phyloP scores from a whole-genome alignment of 35 echinoderm and acorn worm genomes.

The Amphiura filiformis region DNA sequence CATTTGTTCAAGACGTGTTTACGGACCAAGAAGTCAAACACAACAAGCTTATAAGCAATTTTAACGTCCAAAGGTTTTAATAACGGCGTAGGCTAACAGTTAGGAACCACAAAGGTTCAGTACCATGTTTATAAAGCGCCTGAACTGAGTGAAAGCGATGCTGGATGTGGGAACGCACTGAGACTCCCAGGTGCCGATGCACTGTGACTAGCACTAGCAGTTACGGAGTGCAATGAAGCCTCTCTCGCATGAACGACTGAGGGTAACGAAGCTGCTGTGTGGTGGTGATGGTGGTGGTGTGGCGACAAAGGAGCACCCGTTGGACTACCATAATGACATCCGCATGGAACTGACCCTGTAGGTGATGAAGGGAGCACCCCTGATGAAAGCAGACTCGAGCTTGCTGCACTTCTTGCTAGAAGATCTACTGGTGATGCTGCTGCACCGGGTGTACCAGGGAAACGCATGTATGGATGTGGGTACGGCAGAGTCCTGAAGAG shows the following conservation, averaged over 20 bases:
- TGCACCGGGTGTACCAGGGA: slow-evolving; percentile 19
- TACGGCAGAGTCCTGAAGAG: slow-evolving; percentile 49
- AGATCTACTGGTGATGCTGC: slow-evolving; percentile 20
- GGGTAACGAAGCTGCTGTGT: neutral
- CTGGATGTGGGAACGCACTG: neutral
- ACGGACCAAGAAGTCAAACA: too few species aligned
- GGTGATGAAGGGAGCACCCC: neutral
- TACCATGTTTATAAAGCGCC: too few species aligned
- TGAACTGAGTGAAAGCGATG: too few species aligned
- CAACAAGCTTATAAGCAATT: too few species aligned
- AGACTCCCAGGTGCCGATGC: neutral
- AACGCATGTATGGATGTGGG: slow-evolving; percentile 41
- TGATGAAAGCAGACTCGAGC: neutral
- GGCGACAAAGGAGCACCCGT: neutral
- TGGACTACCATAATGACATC: neutral
- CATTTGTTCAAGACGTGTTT: too few species aligned
- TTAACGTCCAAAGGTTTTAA: too few species aligned
- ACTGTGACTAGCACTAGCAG: neutral
- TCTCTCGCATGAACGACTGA: neutral
- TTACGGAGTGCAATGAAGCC: neutral
- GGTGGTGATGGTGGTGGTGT: slow-evolving; percentile 20
- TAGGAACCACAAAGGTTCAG: too few species aligned
- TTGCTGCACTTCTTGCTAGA: slow-evolving; percentile 17
- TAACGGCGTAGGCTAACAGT: too few species aligned
- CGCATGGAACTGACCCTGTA: neutral